Base-by-base conservation (phyloP, 2,888 invertebrate genomes). In the Aporophyla nigra region DNA sequence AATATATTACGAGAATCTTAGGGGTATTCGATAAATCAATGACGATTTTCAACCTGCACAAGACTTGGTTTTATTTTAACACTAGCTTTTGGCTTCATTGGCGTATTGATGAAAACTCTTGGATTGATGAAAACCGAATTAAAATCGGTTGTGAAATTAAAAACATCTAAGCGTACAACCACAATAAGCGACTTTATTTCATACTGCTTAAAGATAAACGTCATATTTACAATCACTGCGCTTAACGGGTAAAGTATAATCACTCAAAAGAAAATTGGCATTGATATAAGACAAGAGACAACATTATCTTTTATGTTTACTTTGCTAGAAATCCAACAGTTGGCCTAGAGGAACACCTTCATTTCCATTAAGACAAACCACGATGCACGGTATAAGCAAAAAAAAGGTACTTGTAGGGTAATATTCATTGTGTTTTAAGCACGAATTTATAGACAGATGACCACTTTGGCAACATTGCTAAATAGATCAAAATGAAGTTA, bases 221-320 rank as follows among this genome's bases (percentile, higher is more conserved):
- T 21, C 33, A 40, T 19, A n/a, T 68, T 71, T 53, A 54, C n/a
- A 56, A 56, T 56, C n/a, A 54, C 19, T 24, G 33, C n/a, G 46
- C 43, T 24, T 21, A 71, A 27, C 33, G 9, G 7, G n/a, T 53
- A 24, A 9, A 27, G 24, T 76, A 63, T 76, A 62, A 62, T 63
- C 46, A 49, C 16, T 7, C 43, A 46, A 24, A 53, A 43, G 7
- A 46, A 58, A 77, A 51, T 56, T 16, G 0, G n/a, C 9, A 40
- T 46, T 27, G 56, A 54, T 66, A 49, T 27, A 40, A 33, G 10
- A 6, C 2, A 24, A 12, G 49, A 12, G 14, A 54, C 54, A 49
- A 24, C 21, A 62, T 40, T 76, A 24, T 40, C 24, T 56, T 21
- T 2, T 56, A 12, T 12, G 10, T 65, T 80, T 49, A 46, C 9